These are phyloP conservation scores for Ernsta delagoae DNA, from an alignment of 2,888 invertebrate genomes.

Conservation along the genomic window DNA sequence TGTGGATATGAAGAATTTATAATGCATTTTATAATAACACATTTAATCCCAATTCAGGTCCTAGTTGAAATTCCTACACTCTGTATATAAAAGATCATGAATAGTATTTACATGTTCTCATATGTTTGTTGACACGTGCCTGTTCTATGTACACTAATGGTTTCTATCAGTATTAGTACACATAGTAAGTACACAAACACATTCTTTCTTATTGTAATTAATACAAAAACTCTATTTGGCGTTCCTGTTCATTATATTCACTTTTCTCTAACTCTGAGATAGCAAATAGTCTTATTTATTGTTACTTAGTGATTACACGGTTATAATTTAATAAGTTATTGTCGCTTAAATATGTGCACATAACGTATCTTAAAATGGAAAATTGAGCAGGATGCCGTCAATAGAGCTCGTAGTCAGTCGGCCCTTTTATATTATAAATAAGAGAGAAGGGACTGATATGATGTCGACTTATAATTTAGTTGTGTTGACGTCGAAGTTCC, in stretches of 20 bases:
- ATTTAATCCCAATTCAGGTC: too few relatives aligned
- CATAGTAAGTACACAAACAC: too few relatives aligned
- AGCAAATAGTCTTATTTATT: too few relatives aligned
- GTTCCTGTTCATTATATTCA: too few relatives aligned
- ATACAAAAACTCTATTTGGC: slow-evolving; percentile 1
- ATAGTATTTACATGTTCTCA: slow-evolving; percentile 45
- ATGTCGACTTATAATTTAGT: slow-evolving; percentile 14
- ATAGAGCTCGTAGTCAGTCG: slow-evolving; percentile 18
- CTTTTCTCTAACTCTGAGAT: too few relatives aligned
- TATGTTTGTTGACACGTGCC: slow-evolving; percentile 47
- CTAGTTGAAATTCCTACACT: slow-evolving; percentile 29
- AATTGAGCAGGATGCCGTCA: not conserved
- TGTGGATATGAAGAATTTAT: too few relatives aligned
- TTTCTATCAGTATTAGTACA: slow-evolving; percentile 48
- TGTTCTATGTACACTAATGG: slow-evolving; percentile 45
- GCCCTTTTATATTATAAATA: slow-evolving; percentile 15
- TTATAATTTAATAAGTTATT: too few relatives aligned
- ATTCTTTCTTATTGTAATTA: slow-evolving; percentile 43
- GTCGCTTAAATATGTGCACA: too few relatives aligned
- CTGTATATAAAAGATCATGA: slow-evolving; percentile 38
- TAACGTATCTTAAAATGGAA: too few relatives aligned
- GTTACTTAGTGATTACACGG: too few relatives aligned
- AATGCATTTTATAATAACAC: too few relatives aligned
- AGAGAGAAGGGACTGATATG: slow-evolving; percentile 12
- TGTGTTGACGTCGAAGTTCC: slow-evolving; percentile 4